Percentiles rank a stretch among this genome's conserved stretches.
phyloP scores from a whole-genome alignment of 2,888 invertebrate genomes.

The Drosophila neutralis region DNA sequence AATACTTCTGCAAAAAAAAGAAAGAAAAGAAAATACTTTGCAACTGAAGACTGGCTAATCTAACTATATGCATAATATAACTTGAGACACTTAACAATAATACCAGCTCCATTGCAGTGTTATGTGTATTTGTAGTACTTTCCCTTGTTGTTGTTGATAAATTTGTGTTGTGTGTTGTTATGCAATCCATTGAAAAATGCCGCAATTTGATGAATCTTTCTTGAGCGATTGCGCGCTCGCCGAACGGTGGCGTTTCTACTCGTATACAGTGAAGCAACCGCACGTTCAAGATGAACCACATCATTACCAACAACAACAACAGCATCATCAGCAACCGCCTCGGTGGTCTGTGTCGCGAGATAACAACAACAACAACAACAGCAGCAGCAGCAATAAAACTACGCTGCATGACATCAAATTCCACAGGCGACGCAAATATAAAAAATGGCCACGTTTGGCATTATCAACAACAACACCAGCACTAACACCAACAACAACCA shows the following conservation, averaged over 20 bases:
- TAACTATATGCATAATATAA: background rate
- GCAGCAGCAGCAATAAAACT: conserved; percentile 28
- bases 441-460: conserved; percentile 74
- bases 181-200: conserved; percentile 78
- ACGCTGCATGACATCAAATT: conserved; percentile 76
- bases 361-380: conserved; percentile 48
- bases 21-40: conserved; percentile 10
- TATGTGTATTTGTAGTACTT: conserved; percentile 37
- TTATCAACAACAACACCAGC: conserved; percentile 51
- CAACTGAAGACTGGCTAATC: conserved; percentile 11
- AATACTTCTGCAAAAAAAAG: conserved; percentile 9
- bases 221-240: conserved; percentile 81
- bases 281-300: conserved; percentile 24
- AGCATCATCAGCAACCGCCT: conserved; percentile 19
- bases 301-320: conserved; percentile 13
- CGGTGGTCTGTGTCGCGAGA: conserved; percentile 56
- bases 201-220: conserved; percentile 84
- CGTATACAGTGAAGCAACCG: conserved; percentile 75
- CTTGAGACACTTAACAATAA: background rate
- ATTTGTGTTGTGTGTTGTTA: conserved; percentile 57
- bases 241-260: conserved; percentile 79
- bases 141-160: conserved; percentile 2
- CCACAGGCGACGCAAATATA: conserved; percentile 73
- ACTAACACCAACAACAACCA: conserved; percentile 7
- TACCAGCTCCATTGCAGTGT: conserved; percentile 9